Percentiles rank a stretch among this genome's conserved stretches.
phyloP scores from a whole-genome alignment of 2,888 invertebrate species.

The Molanna angustata region DNA sequence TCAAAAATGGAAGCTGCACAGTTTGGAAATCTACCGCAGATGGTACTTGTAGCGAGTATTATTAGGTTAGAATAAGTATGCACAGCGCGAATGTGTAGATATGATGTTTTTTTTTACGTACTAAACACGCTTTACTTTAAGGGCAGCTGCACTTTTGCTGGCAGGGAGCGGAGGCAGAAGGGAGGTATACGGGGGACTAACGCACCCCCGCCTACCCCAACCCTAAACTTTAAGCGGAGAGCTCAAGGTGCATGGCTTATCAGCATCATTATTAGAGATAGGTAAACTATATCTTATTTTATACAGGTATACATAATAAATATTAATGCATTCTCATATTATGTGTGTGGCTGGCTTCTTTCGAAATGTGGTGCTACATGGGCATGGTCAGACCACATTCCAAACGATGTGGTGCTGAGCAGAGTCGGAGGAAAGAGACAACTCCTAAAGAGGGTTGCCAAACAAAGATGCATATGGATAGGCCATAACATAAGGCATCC shows the following conservation, averaged over 20 bases:
- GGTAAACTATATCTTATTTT: not conserved
- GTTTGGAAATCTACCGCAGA: conserved; percentile 24
- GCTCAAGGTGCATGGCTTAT: conserved; percentile 12
- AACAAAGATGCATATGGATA: not conserved
- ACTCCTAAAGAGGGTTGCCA: not conserved
- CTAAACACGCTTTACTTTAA: conserved; percentile 16
- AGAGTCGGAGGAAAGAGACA: not conserved
- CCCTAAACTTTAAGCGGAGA: not conserved
- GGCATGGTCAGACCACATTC: not conserved
- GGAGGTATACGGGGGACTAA: too few relatives aligned
- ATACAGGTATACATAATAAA: too few relatives aligned
- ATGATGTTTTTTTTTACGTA: conserved; percentile 31
- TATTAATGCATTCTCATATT: too few relatives aligned
- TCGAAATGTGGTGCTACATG: not conserved
- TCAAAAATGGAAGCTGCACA: too few relatives aligned
- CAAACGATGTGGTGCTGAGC: not conserved
- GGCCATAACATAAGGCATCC: not conserved
- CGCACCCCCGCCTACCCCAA: not conserved
- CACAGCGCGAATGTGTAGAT: conserved; percentile 27
- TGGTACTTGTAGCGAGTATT: conserved; percentile 12
- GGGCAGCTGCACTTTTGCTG: conserved; percentile 8
- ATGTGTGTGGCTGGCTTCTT: too few relatives aligned
- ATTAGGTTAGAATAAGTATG: too few relatives aligned
- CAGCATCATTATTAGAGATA: conserved; percentile 8
- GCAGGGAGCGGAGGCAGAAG: not conserved